Conservation (phyloP, 2,888 invertebrate genomes). For the Cacoxenus indagator region DNA sequence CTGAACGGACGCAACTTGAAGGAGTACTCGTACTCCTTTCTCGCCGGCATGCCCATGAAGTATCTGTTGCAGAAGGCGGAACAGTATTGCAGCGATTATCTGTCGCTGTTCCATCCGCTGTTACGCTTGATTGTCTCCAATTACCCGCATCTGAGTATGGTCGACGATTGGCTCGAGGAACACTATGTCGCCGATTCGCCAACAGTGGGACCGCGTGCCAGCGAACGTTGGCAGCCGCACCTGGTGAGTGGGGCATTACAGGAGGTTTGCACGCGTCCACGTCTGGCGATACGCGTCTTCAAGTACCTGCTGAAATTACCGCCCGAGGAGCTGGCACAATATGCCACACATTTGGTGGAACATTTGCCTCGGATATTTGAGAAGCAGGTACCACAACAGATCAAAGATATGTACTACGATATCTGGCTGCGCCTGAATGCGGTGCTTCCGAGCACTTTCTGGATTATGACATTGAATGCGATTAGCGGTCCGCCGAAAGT, state of each 20-base stretch:
- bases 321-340: slow-evolving; percentile 88
- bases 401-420: slow-evolving; percentile 89
- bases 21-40: slow-evolving; percentile 87
- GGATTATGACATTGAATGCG: slow-evolving; percentile 92
- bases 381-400: slow-evolving; percentile 83
- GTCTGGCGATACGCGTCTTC: slow-evolving; percentile 83
- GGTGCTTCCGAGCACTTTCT: slow-evolving; percentile 88
- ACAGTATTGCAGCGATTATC: slow-evolving; percentile 90
- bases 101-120: slow-evolving; percentile 90
- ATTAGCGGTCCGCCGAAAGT: slow-evolving; percentile 76
- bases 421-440: slow-evolving; percentile 94
- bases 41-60: slow-evolving; percentile 93
- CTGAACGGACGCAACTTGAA: slow-evolving; percentile 82
- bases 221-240: slow-evolving; percentile 70
- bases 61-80: slow-evolving; percentile 94
- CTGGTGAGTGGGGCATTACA: slow-evolving; percentile 74
- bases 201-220: slow-evolving; percentile 50
- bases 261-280: slow-evolving; percentile 80
- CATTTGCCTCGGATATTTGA: slow-evolving; percentile 84
- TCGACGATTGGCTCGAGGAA: slow-evolving; percentile 90
- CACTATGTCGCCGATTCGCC: slow-evolving; percentile 46
- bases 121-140: slow-evolving; percentile 90
- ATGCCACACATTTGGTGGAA: slow-evolving; percentile 84
- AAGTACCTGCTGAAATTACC: slow-evolving; percentile 83
- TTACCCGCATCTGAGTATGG: slow-evolving; percentile 94